Percentiles rank a stretch among this genome's conserved stretches.
phyloP scores from a whole-genome alignment of 2,888 invertebrate species.

The Drosophila greeni region DNA sequence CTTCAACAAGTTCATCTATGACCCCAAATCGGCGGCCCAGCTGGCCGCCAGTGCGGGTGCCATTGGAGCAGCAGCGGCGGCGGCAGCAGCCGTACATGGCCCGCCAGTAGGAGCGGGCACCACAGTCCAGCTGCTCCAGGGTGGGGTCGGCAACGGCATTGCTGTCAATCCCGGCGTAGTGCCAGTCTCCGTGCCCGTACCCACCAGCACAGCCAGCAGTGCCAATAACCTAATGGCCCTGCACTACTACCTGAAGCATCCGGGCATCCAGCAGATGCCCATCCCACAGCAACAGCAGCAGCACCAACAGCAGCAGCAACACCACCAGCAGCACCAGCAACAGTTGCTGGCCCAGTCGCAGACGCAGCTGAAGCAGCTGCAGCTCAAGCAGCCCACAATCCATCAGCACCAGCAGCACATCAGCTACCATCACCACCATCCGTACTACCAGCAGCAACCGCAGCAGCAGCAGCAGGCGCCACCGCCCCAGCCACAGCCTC shows the following conservation, averaged over 20 bases:
- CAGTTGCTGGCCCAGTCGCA: slow-evolving; percentile 73
- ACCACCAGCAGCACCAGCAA: slow-evolving; percentile 51
- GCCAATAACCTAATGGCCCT: slow-evolving; percentile 74
- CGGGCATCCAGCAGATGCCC: slow-evolving; percentile 55
- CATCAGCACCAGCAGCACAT: slow-evolving; percentile 74
- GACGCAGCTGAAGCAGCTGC: slow-evolving; percentile 73
- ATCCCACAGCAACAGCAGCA: slow-evolving; percentile 42
- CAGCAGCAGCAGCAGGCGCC: slow-evolving; percentile 47
- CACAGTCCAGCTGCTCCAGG: slow-evolving; percentile 54
- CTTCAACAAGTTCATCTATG: slow-evolving; percentile 75
- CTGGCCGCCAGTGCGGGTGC: slow-evolving; percentile 67
- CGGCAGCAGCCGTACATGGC: slow-evolving; percentile 50
- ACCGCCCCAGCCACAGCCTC: slow-evolving; percentile 40
- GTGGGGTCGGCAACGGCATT: slow-evolving; percentile 14
- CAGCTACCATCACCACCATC: slow-evolving; percentile 72
- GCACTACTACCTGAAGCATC: slow-evolving; percentile 76
- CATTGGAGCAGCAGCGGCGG: slow-evolving; percentile 60
- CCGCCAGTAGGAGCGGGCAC: slow-evolving; percentile 42
- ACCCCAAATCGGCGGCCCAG: slow-evolving; percentile 68
- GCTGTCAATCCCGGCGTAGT: slow-evolving; percentile 41
- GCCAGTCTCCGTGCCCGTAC: slow-evolving; percentile 29
- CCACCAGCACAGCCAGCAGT: slow-evolving; percentile 43
- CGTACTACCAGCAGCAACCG: slow-evolving; percentile 69
- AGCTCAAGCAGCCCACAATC: slow-evolving; percentile 75
- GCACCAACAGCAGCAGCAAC: slow-evolving; percentile 48